Evolutionary conservation across 2,888 invertebrate species (phyloP).

Genomic region (Trilocha varians): DNA sequence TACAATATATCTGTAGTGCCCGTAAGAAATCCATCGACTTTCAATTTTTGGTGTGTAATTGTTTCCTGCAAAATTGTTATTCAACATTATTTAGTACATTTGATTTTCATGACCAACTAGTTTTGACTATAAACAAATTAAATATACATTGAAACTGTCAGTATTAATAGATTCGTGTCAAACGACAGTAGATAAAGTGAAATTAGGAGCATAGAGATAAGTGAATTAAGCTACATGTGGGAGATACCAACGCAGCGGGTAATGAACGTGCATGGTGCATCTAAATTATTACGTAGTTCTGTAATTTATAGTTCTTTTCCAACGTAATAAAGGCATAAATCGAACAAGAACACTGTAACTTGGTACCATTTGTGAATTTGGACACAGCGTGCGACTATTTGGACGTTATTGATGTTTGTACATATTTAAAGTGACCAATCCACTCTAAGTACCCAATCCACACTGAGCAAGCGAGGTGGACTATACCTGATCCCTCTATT

Average conservation of each 20-base stretch:
- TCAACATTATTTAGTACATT: conserved; percentile 3
- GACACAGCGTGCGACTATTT: not conserved
- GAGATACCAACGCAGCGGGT: conserved; percentile 54
- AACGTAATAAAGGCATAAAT: conserved; percentile 70
- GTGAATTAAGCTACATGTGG: conserved; percentile 57
- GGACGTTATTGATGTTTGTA: not conserved
- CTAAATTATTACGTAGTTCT: conserved; percentile 66
- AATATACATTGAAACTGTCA: conserved; percentile 4
- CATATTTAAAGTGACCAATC: no score
- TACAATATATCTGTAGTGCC: conserved; percentile 41
- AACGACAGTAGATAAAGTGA: conserved; percentile 40
- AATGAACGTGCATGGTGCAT: conserved; percentile 70
- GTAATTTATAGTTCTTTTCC: conserved; percentile 57
- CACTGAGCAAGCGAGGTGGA: no score
- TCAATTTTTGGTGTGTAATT: conserved; percentile 23
- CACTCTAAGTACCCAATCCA: no score
- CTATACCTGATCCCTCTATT: no score
- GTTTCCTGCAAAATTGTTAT: conserved; percentile 21
- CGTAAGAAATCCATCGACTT: conserved; percentile 42
- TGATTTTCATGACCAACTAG: conserved; percentile 18
- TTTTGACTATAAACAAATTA: conserved; percentile 12
- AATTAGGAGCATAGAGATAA: conserved; percentile 58
- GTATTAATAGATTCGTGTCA: conserved; percentile 20
- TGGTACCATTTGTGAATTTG: no score
- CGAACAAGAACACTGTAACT: conserved; percentile 54